These are phyloP conservation scores for human DNA, from an alignment of 2,113 vertebrate genomes.

Conservation along the genomic window DNA sequence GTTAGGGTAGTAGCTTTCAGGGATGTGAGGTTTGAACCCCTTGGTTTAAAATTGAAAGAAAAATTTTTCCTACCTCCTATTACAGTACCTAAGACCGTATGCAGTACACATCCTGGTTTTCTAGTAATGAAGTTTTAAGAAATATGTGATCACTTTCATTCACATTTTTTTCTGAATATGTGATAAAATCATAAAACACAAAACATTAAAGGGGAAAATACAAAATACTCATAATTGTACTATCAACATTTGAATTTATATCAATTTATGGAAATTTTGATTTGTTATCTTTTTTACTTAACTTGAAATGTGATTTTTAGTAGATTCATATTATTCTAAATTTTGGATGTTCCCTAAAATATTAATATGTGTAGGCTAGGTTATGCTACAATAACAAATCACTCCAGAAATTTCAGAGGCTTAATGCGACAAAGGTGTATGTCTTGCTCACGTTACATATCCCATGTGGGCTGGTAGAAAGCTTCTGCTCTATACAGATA, in stretches of 20 bases:
- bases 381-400: neutral
- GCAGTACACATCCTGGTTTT: neutral
- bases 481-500: neutral
- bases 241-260: neutral
- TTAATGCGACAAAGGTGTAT: neutral
- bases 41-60: slow-evolving; percentile 7
- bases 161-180: neutral
- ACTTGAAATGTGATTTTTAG: neutral
- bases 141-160: neutral
- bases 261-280: neutral
- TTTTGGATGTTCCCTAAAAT: neutral
- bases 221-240: neutral
- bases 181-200: neutral
- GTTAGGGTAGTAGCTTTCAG: too few species aligned
- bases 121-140: neutral
- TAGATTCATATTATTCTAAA: slow-evolving; percentile 2
- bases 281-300: neutral
- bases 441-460: neutral
- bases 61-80: neutral
- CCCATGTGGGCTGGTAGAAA: neutral
- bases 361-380: neutral
- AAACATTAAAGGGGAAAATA: neutral
- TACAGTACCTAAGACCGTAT: neutral
- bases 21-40: too few species aligned
- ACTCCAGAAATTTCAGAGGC: neutral